Base-by-base conservation (phyloP, 2,113 vertebrate genomes). In the Chelonoidis abingdonii region DNA sequence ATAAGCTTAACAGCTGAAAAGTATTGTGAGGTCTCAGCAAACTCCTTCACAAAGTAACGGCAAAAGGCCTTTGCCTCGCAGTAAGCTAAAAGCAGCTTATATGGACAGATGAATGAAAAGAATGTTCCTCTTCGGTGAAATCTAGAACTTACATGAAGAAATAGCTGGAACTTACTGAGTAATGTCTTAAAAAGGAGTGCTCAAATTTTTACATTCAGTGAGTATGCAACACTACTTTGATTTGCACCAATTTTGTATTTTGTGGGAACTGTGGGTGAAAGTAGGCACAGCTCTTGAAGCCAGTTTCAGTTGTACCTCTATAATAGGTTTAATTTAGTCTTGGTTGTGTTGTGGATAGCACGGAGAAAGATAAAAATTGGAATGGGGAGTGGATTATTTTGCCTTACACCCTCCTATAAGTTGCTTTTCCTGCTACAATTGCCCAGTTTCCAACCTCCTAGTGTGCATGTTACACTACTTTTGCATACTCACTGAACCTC, bases 351-450 rank as follows among this genome's bases (percentile, higher is more conserved):
- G 1, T 62, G 57, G 44, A 91, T 24, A 41, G 2, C 3, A 16
- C 3, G 83, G 80, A 87, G 3, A 53, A 94, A 93, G 10, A 35
- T 44, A 81, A 52, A 94, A 76, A 54, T 5, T 57, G 17, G 93
- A 3, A 2, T 3, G 0, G 54, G 11, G 93, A 3, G 2, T 3
- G 0, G 3, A 2, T 54, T n/a, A 24, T 59, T 87, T 49, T 59
- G 56, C 16, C 38, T 90, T 90, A 47, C 24, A 76, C 22, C 4
- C 24, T 27, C 25, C 75, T 78, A 47, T 78, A 27, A 78, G 41
- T 44, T 78, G 19, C 19, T 94, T 88, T 29, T 87, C 10, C 21
- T 5, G 84, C 4, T 2, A 4, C 0, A 52, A 10, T 24, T 69
- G 31, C 27, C 44, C 35, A 8, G 53, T 44, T 41, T 0, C 2